Base-by-base conservation (phyloP, 53 echinoderm and acorn worm species). In the Actinopyga echinites region DNA sequence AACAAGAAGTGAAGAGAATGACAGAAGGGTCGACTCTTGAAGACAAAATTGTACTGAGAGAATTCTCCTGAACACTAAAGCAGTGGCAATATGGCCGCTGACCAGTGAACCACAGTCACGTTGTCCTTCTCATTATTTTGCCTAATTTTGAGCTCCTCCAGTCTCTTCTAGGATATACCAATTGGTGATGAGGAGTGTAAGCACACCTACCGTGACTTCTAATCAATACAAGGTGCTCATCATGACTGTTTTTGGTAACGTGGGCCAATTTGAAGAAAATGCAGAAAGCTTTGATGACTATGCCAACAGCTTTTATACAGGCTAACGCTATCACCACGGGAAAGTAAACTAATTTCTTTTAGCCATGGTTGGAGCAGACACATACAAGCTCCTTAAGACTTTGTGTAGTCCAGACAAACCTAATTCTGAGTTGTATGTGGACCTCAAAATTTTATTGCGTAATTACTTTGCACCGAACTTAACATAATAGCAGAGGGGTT, bases 341-440 rank as follows among this genome's bases (percentile, higher is more conserved):
- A 11, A 44, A 38, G 25, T 68, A 66, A 37, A 58, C 80, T 17
- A 81, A 69, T 29, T 68, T 87, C 22, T 87, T 81, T 35, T 87
- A 1, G 69, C 38, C 8, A 35, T 69, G 24, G 69, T 80, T 0
- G 69, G 69, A 67, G 52, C 84, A 17, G 58, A 38, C 1, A 55
- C 57, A 1, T 84, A 69, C 54, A 86, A 85, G 35, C 44, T 86
- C 8, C 30, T 81, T 57, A 87, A 80, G 44, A 80, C 42, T 31
- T 20, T 87, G 44, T 57, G 80, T 11, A 66, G 86, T 26, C 86
- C 79, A 26, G 43, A 30, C 28, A 36, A 60, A 36, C 79, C 79
- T 3, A 31, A 35, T 30, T 57, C 80, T 29, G 58, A 79, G 22
- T 25, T 32, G 0, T 79, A 79, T 79, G 26, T 42, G 1, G 79